A percentile compares a stretch with the other conserved stretches of the same genome.
These are phyloP conservation scores for Philaethria dido DNA, from an alignment of 2,888 invertebrate species.

Conservation along the genomic window DNA sequence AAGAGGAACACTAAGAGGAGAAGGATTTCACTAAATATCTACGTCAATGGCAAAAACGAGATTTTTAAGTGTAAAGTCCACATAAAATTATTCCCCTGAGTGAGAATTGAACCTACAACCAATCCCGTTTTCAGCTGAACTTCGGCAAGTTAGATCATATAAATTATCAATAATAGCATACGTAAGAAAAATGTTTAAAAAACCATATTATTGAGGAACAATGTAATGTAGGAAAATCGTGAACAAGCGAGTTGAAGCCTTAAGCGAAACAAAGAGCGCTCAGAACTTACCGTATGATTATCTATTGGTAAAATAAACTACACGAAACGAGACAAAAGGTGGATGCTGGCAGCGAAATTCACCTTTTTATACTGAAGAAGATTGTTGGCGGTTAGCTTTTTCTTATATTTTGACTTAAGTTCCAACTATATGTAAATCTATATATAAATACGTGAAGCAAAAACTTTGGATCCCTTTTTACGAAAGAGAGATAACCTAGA, in stretches of 20 bases:
- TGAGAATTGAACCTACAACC: neutral
- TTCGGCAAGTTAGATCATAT: too few relatives aligned
- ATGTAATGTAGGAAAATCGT: conserved; percentile 5
- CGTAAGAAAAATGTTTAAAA: neutral
- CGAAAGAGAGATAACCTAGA: too few relatives aligned
- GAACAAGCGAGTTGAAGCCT: conserved; percentile 4
- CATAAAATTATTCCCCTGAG: neutral
- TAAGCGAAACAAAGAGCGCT: conserved; percentile 18
- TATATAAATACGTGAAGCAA: too few relatives aligned
- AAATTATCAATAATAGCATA: neutral
- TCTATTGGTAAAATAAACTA: conserved; percentile 24
- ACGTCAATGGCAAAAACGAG: too few relatives aligned
- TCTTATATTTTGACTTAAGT: neutral
- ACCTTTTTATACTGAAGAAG: conserved; percentile 10
- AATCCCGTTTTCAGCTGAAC: neutral
- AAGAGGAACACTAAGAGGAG: too few relatives aligned
- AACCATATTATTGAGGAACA: neutral
- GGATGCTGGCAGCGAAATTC: conserved; percentile 1
- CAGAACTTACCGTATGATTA: conserved; percentile 16
- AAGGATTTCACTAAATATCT: too few relatives aligned
- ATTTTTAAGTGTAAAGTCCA: too few relatives aligned
- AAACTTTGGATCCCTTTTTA: too few relatives aligned
- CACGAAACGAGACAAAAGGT: conserved; percentile 7
- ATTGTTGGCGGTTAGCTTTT: conserved; percentile 8
- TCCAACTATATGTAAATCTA: neutral